A percentile compares a stretch with the other conserved stretches of the same genome.
These are phyloP conservation scores for Ostrea denselamellosa DNA, from an alignment of 1,140 invertebrate genomes.

Conservation along the genomic window DNA sequence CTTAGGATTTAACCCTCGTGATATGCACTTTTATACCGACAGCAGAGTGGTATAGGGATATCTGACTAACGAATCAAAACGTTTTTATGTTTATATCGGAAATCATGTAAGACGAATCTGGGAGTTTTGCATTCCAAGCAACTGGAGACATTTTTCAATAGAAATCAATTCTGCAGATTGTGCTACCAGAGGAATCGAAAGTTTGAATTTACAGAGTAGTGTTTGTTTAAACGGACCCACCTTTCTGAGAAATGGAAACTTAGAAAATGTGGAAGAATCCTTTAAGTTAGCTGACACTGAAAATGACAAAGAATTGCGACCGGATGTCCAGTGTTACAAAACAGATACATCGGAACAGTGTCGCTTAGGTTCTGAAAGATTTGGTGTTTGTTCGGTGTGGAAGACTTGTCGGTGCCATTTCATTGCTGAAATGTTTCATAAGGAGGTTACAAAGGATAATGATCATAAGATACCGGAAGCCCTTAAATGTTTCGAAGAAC, in stretches of 20 bases:
- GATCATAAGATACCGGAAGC: neutral
- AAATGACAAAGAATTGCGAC: neutral
- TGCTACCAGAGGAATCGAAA: neutral
- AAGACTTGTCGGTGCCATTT: neutral
- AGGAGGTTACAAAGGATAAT: too few species aligned
- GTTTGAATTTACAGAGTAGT: neutral
- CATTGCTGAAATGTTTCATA: neutral
- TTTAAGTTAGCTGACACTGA: neutral
- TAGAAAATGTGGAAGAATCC: neutral
- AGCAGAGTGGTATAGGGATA: conserved; percentile 43
- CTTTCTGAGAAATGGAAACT: neutral
- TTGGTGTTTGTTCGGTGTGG: neutral
- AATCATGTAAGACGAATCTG: conserved; percentile 29
- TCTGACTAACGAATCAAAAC: conserved; percentile 8
- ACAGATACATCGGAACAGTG: neutral
- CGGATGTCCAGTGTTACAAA: neutral
- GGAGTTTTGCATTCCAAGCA: neutral
- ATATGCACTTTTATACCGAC: conserved; percentile 20
- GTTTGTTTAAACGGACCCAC: neutral
- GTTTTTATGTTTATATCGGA: conserved; percentile 49
- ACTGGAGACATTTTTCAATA: conserved; percentile 43
- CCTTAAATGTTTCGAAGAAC: neutral
- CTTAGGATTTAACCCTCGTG: neutral
- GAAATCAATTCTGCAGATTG: conserved; percentile 36
- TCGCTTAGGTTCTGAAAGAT: neutral